Percentiles rank a stretch among this genome's conserved stretches.
These are phyloP conservation scores for Chiloscyllium plagiosum DNA, from an alignment of 2,113 vertebrate genomes.

Conservation along the genomic window DNA sequence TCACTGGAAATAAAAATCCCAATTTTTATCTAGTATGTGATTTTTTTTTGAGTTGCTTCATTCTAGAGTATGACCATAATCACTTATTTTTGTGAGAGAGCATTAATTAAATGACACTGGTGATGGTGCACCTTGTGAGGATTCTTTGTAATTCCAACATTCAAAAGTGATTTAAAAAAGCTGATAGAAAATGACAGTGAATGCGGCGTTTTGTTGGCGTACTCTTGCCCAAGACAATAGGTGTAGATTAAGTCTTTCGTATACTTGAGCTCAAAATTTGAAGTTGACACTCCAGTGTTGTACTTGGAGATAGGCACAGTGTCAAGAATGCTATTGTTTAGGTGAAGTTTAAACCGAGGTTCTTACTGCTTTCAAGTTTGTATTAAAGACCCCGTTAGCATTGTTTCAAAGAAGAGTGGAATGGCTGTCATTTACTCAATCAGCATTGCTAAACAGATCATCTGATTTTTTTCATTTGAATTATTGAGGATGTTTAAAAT, in stretches of 20 bases:
- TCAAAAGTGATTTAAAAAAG: neutral
- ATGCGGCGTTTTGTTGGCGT: neutral
- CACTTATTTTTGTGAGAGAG: neutral
- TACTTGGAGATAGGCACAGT: neutral
- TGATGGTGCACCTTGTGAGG: neutral
- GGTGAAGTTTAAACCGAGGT: neutral
- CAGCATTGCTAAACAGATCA: neutral
- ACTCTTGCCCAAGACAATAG: neutral
- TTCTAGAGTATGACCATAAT: neutral
- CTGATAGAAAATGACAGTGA: neutral
- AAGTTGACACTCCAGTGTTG: neutral
- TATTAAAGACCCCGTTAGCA: neutral
- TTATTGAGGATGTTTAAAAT: neutral
- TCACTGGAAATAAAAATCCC: neutral
- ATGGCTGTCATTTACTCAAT: neutral
- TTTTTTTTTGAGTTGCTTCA: neutral
- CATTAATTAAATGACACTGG: neutral
- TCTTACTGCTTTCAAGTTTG: neutral
- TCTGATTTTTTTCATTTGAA: neutral
- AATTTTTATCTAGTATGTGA: too few species aligned
- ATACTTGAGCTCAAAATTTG: neutral
- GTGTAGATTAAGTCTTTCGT: neutral
- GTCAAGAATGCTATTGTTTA: neutral
- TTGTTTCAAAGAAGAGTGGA: neutral
- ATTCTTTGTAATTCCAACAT: neutral